Evolutionary conservation across 2,797 vertebrate genomes (phyloP).

Genomic region (Meda fulgida): DNA sequence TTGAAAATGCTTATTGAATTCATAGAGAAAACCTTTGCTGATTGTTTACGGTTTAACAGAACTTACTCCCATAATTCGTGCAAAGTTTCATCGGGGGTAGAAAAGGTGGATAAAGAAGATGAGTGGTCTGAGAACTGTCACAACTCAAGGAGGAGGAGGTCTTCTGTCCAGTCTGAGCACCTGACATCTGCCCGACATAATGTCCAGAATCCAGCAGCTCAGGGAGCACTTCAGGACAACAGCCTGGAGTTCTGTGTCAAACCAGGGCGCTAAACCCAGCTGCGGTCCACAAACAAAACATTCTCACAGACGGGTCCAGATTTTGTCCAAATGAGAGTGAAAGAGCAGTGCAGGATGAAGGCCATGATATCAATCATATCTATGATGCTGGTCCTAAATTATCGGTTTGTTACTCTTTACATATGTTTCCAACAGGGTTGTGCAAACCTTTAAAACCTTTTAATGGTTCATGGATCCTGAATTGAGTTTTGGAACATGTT

Average conservation of each 20-base stretch:
- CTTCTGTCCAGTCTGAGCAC: no score
- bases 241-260: background rate
- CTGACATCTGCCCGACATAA: background rate
- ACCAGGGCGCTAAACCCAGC: background rate
- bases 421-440: background rate
- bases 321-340: conserved; percentile 1
- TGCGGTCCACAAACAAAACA: background rate
- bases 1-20: background rate
- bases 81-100: background rate
- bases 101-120: background rate
- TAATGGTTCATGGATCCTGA: background rate
- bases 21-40: background rate
- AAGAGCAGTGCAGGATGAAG: background rate
- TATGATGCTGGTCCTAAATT: background rate
- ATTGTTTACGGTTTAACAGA: background rate
- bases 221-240: conserved; percentile 2
- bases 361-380: background rate
- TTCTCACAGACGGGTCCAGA: conserved; percentile 8
- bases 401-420: background rate
- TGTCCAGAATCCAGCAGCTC: conserved; percentile 1
- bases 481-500: background rate
- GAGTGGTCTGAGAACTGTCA: background rate
- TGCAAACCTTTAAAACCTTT: background rate
- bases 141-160: background rate
- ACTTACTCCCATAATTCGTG: background rate